Evolutionary conservation across 2,797 vertebrate species (phyloP), one percentile per base, ranked within the genome.

Genomic region (Natrix natrix): DNA sequence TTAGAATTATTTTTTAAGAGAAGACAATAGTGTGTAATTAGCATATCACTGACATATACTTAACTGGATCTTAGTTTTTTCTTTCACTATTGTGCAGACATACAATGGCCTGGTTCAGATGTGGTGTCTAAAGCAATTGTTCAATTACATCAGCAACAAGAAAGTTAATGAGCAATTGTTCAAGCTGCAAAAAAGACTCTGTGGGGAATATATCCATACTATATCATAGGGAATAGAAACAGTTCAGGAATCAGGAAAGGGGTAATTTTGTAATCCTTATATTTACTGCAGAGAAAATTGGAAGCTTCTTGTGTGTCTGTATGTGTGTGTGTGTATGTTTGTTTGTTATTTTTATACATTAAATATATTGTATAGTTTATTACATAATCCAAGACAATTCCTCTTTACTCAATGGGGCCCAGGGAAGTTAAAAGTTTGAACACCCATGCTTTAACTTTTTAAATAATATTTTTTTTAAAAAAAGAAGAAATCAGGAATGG

Each of bases 61-160:
- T 52, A 93, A 26, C 94, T 96, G 94, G 14, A 0, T 10, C n/a
- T 63, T 91, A 37, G 26, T 1, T 88, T 94, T 95, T 69, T 13
- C 0, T 93, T 7, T 90, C 83, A 95, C 92, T 95, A 92, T 95
- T 93, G 88, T 95, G 94, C 69, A 32, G 60, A 92, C 69, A 95
- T 87, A 17, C 8, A 88, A 61, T 43, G 56, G 52, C 59, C 17
- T 63, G 37, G 26, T 90, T 93, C 32, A 69, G 12, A 59, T 26
- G 16, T 89, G 24, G n/a, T 24, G 20, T 16, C 55, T 48, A 78
- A 92, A 88, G 22, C 54, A 55, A 63, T 90, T 37, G 56, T 54
- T 43, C 32, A 93, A 22, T 66, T 87, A 26, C 7, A 52, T 43
- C 2, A 22, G 43, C 74, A 69, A 90, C 43, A 90, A 37, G 13